Evolutionary conservation across 2,113 vertebrate species (phyloP).

Genomic region (Carlito syrichta): DNA sequence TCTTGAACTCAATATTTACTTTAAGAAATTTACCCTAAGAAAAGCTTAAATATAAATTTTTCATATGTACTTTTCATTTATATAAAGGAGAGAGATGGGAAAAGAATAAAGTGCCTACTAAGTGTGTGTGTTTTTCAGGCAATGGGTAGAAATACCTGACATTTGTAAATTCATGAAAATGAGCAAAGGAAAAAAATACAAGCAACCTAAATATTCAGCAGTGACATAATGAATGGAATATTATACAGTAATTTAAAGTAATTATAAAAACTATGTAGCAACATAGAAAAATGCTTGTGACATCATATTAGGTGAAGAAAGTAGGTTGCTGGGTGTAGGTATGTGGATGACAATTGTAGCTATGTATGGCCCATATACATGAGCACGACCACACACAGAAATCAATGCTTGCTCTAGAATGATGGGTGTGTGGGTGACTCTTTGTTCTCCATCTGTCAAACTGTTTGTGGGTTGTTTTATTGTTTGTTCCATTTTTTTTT

Average conservation of each 20-base stretch:
- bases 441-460: background rate
- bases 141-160: background rate
- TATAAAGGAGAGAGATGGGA: background rate
- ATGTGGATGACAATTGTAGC: fast-evolving
- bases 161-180: background rate
- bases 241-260: slow-evolving; percentile 12
- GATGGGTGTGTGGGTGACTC: background rate
- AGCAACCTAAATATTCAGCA: slow-evolving; percentile 13
- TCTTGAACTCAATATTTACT: background rate
- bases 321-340: background rate
- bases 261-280: slow-evolving; percentile 34
- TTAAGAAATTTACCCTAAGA: background rate
- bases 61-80: background rate
- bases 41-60: background rate
- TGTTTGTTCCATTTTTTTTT: background rate
- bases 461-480: background rate
- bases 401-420: background rate
- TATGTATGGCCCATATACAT: fast-evolving
- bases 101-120: background rate
- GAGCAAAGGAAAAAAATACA: background rate
- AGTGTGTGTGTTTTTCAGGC: background rate
- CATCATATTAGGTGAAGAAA: background rate
- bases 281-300: slow-evolving; percentile 2
- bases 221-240: background rate
- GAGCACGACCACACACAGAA: background rate